phyloP scores from a whole-genome alignment of 1,140 invertebrate species.

The Trachelipus rathkii region DNA sequence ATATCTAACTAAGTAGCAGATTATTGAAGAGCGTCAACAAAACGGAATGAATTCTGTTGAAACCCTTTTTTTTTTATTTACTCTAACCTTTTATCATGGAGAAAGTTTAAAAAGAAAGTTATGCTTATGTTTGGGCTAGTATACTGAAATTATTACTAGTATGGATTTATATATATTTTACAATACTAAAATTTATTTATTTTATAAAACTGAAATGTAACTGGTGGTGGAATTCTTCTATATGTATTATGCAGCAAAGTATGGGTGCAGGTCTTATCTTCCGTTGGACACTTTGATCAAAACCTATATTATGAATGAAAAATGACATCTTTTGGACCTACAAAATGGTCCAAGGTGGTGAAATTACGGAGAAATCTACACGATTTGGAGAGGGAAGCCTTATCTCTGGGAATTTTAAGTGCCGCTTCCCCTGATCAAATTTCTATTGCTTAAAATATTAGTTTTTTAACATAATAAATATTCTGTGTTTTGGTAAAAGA shows the following conservation, averaged over 20 bases:
- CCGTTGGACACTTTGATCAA: conserved; percentile 60
- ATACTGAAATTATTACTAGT: conserved; percentile 24
- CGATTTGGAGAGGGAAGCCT: conserved; percentile 50
- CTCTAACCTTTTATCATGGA: too few species aligned
- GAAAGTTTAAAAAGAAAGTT: too few species aligned
- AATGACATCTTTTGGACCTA: too few species aligned
- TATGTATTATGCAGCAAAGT: conserved; percentile 53
- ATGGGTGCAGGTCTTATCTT: conserved; percentile 62
- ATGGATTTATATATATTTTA: conserved; percentile 29
- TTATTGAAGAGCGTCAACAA: too few species aligned
- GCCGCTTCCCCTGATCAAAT: background rate
- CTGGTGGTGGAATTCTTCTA: background rate
- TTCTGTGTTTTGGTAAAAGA: too few species aligned
- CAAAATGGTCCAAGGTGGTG: conserved; percentile 55
- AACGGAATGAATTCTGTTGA: too few species aligned
- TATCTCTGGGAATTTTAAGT: conserved; percentile 23
- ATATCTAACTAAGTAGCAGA: too few species aligned
- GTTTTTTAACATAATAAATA: too few species aligned
- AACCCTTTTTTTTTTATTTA: too few species aligned
- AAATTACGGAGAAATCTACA: conserved; percentile 53
- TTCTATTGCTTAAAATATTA: background rate
- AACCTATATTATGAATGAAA: too few species aligned
- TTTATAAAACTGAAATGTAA: background rate
- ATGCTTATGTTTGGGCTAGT: conserved; percentile 31
- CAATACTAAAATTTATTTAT: too few species aligned